phyloP scores from a whole-genome alignment of 2,888 invertebrate species.

The Epirrita christyi region DNA sequence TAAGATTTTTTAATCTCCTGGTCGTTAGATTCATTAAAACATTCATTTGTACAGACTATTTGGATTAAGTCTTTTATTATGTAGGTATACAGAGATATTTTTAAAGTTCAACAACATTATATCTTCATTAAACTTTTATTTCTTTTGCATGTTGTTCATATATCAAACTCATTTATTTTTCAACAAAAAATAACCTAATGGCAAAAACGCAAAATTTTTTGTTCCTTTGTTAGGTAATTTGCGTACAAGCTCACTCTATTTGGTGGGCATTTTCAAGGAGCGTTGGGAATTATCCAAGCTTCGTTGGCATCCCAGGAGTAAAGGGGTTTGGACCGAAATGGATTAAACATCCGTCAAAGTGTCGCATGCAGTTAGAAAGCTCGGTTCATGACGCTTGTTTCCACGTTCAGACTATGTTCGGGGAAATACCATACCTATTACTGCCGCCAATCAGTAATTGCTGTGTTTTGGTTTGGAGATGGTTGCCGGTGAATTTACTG shows the following conservation, averaged over 20 bases:
- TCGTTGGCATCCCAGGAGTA: constrained; percentile 35
- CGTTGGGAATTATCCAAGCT: constrained; percentile 45
- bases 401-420: no score
- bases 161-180: constrained; percentile 10
- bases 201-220: constrained; percentile 17
- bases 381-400: not conserved
- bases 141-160: constrained; percentile 6
- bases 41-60: no score
- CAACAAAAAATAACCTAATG: constrained; percentile 8
- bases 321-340: constrained; percentile 40
- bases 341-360: constrained; percentile 42
- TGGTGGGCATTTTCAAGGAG: constrained; percentile 50
- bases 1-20: no score
- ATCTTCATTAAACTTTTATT: not conserved
- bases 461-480: no score
- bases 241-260: constrained; percentile 48
- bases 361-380: constrained; percentile 1
- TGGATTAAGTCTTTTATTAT: no score
- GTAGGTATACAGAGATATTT: no score
- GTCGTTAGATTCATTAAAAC: no score
- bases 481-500: no score
- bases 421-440: no score
- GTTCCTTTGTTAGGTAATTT: constrained; percentile 19
- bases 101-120: no score
- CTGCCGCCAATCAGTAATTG: no score